Evolutionary conservation across 2,888 invertebrate genomes (phyloP), one percentile per base, ranked within the genome.

Genomic region (Mythimna lalbum): DNA sequence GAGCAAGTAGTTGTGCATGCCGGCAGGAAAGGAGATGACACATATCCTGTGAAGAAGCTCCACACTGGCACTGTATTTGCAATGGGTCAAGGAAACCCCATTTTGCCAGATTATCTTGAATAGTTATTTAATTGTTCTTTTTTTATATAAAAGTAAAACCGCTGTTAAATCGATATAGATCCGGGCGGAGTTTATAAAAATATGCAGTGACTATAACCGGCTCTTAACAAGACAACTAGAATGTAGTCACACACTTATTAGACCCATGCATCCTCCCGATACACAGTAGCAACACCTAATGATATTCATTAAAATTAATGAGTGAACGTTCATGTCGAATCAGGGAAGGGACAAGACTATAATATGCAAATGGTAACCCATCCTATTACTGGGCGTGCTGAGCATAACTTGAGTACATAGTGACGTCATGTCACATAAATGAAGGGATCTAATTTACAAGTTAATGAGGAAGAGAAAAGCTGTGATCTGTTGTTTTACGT

Each of bases 321-420:
- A 62, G 55, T 36, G 33, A 47, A 52, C 31, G 36, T 70, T 70
- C 43, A 78, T 57, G 36, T 66, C 43, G n/a, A 50, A 75, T 63
- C 49, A 27, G 56, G 31, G 57, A 59, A 67, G 67, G 67, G 61
- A 75, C 71, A 63, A 78, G 62, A 63, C 55, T 61, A 62, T 78
- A 67, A 75, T 68, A 75, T 78, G 75, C 78, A 67, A 78, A 78
- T 78, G 61, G 27, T 67, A 55, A 67, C 64, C 69, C 62, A 77
- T 69, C 56, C 57, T 49, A 65, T 77, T 47, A 63, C 63, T 33
- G 43, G 49, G 52, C 43, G 27, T 73, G 63, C 62, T 39, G 43
- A 68, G 64, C 73, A 74, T 65, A 56, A 60, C 53, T 74, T 36
- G 50, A 61, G 65, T 65, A 78, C 63, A 74, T 66, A 63, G 27